These are phyloP conservation scores for Caenorhabditis elegans DNA, from an alignment of 1,140 invertebrate genomes.

Conservation along the genomic window DNA sequence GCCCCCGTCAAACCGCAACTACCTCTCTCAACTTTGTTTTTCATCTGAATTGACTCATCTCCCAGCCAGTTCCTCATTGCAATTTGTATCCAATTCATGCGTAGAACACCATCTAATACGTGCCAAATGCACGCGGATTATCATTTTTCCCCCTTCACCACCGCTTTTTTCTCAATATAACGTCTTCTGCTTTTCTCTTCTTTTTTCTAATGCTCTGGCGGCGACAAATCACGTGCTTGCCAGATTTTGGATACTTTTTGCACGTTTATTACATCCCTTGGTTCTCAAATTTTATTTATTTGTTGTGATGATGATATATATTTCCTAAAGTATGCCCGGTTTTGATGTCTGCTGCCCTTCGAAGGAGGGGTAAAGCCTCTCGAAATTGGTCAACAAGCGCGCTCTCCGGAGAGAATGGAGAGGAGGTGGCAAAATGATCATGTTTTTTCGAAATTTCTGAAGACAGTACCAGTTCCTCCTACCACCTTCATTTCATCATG, in stretches of 20 bases:
- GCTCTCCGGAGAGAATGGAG: background rate
- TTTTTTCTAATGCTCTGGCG: too few species aligned
- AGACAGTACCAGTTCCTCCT: background rate
- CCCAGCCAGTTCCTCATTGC: background rate
- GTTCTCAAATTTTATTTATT: background rate
- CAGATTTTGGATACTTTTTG: too few species aligned
- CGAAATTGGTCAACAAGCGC: background rate
- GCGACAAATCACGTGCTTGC: too few species aligned
- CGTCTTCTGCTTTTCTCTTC: too few species aligned
- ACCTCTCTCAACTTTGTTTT: too few species aligned
- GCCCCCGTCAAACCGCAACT: too few species aligned
- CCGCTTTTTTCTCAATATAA: too few species aligned
- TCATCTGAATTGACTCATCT: background rate
- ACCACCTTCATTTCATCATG: background rate
- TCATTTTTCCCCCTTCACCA: too few species aligned
- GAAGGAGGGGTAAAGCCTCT: background rate
- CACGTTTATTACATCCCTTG: too few species aligned
- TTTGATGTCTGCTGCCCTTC: background rate
- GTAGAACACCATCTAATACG: constrained; percentile 23
- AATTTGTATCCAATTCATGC: constrained; percentile 1
- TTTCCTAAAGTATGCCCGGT: background rate
- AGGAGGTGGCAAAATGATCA: background rate
- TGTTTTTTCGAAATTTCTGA: too few species aligned
- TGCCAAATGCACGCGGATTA: constrained; percentile 2
- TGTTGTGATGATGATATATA: background rate